These are phyloP conservation scores for Numenius phaeopus DNA, from an alignment of 2,797 vertebrate genomes.

Conservation along the genomic window DNA sequence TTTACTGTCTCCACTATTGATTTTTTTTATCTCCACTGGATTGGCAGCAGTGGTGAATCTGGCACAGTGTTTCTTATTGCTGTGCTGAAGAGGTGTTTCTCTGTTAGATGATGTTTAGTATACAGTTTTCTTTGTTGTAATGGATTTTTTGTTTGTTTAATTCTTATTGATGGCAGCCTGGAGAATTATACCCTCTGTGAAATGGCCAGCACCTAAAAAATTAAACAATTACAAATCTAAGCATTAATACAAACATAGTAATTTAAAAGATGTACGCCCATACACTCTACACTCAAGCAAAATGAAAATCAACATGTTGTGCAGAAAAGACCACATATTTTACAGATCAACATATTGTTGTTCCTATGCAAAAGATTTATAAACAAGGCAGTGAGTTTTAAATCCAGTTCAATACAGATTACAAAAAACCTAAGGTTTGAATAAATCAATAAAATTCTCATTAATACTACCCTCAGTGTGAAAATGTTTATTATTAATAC, in stretches of 20 bases:
- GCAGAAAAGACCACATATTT: background rate
- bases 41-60: background rate
- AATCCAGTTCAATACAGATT: constrained; percentile 28
- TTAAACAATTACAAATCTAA: background rate
- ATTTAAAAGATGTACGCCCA: background rate
- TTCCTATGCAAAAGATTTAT: constrained; percentile 32
- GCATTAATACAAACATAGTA: background rate
- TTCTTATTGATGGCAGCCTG: background rate
- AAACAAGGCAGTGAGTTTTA: constrained; percentile 6
- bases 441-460: constrained; percentile 34
- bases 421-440: constrained; percentile 4
- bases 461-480: background rate
- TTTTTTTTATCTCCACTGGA: background rate
- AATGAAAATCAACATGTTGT: constrained; percentile 3
- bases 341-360: background rate
- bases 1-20: background rate
- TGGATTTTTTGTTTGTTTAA: background rate
- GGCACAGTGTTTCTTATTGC: background rate
- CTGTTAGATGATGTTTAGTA: background rate
- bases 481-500: constrained; percentile 13
- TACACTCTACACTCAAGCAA: background rate
- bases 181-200: background rate
- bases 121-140: background rate
- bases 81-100: background rate
- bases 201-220: background rate